Evolutionary conservation across 2,113 vertebrate species (phyloP), one percentile per base, ranked within the genome.

Genomic region (Corythornis cristatus): DNA sequence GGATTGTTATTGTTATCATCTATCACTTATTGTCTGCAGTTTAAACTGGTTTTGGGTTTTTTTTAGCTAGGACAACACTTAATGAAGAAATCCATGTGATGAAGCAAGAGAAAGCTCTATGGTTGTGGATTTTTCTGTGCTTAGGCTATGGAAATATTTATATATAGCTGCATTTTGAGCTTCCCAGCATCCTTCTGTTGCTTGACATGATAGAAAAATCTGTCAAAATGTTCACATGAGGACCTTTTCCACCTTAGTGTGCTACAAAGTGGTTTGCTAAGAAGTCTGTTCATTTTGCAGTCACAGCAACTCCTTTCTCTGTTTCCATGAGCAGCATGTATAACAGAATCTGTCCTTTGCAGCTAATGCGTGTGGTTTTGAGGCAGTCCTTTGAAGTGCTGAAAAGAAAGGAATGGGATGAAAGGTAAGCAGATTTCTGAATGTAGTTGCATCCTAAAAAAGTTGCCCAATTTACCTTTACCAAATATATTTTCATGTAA

Each of bases 361-460:
- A 99, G 99, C 94, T 99, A 35, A 98, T 98, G 77, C 99, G 99
- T 45, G 98, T 98, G 95, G 94, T 99, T 94, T 98, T 99, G 96
- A 97, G 98, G 80, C 98, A 99, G 45, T 98, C 96, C 20, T 99
- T 99, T 84, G 98, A 99, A 92, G 95, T 98, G 53, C 95, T 99
- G 93, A 99, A 97, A 97, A 98, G 88, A 85, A 98, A 62, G 12
- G 75, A 93, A 66, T 99, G 99, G 99, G 98, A 99, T 31, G 97
- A 96, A 83, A 98, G 99, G 99, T 99, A 94, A 93, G 74, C 86
- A 60, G 42, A 51, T 65, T 53, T 15, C 25, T 84, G 14, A 45
- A 37, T 4, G n/a, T 61, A 29, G 28, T 19, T 88, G 6, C 46
- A 50, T 62, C 15, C 5, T 73, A 26, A 87, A 48, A 9, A 74